Percentiles rank a stretch among this genome's conserved stretches.
Evolutionary conservation across 2,797 vertebrate species (phyloP).

Genomic region (Ibycter americanus): DNA sequence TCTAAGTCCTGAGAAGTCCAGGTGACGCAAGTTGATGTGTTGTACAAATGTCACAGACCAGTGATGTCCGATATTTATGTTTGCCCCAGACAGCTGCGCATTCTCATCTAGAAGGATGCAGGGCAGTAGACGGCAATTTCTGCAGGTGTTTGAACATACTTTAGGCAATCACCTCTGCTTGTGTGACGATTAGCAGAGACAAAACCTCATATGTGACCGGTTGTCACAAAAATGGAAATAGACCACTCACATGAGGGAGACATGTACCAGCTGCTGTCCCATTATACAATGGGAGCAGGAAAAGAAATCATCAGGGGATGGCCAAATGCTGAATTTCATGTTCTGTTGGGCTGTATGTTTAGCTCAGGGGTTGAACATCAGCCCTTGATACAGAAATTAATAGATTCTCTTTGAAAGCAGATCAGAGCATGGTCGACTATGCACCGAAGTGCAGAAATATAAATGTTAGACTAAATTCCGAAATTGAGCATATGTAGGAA

Average conservation of each 20-base stretch:
- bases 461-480: background rate
- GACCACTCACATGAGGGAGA: background rate
- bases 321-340: background rate
- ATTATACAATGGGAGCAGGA: background rate
- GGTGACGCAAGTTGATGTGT: background rate
- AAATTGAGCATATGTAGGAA: background rate
- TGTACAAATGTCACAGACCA: background rate
- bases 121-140: background rate
- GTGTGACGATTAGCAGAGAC: background rate
- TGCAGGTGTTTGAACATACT: background rate
- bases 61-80: background rate
- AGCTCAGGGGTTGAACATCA: background rate
- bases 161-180: background rate
- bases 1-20: background rate
- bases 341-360: slow-evolving; percentile 1
- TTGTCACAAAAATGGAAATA: background rate
- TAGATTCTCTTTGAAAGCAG: slow-evolving; percentile 60
- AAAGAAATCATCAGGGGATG: background rate
- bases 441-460: background rate
- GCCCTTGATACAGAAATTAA: slow-evolving; percentile 30
- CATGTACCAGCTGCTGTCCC: background rate
- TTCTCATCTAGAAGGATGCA: background rate
- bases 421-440: slow-evolving; percentile 38
- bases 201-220: background rate
- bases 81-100: background rate